Percentiles rank a stretch among this genome's conserved stretches.
phyloP scores from a whole-genome alignment of 2,797 vertebrate genomes.

The Coregonus suidteri region DNA sequence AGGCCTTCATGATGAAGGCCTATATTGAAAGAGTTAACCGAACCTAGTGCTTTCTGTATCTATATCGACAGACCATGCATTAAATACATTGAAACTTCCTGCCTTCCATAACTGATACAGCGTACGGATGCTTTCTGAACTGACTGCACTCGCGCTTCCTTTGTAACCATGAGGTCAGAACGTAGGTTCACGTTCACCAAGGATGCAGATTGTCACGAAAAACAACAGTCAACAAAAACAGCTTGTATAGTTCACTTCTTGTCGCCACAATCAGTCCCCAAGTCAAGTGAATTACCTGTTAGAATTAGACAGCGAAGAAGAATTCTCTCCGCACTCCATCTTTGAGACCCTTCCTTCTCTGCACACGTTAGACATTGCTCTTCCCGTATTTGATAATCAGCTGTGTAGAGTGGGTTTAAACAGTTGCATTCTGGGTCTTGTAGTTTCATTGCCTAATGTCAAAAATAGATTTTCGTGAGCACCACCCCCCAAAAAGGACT shows the following conservation, averaged over 20 bases:
- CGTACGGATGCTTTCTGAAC: slow-evolving; percentile 15
- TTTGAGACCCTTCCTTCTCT: slow-evolving; percentile 61
- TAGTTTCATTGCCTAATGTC: slow-evolving; percentile 36
- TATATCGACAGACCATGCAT: background rate
- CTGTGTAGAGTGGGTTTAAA: slow-evolving; percentile 36
- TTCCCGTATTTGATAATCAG: slow-evolving; percentile 71
- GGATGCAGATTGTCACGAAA: slow-evolving; percentile 34
- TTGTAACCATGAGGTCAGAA: slow-evolving; percentile 31
- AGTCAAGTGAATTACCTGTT: slow-evolving; percentile 59
- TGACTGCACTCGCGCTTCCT: background rate
- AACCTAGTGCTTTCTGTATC: background rate
- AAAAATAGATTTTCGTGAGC: accelerated
- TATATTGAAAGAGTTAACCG: background rate
- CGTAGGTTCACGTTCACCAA: slow-evolving; percentile 32
- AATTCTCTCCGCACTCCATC: slow-evolving; percentile 76
- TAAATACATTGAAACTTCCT: background rate
- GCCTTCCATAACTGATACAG: slow-evolving; percentile 14
- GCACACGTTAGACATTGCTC: slow-evolving; percentile 65
- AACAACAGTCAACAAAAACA: background rate
- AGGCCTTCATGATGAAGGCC: too few species aligned
- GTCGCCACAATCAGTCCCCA: background rate
- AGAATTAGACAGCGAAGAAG: slow-evolving; percentile 50
- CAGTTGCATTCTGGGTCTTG: slow-evolving; percentile 64
- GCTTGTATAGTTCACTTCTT: background rate
- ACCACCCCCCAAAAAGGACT: slow-evolving; percentile 22